Percentiles rank a stretch among this genome's conserved stretches.
Conservation (phyloP, 2,888 invertebrate species). For the Epirrhoe tristata region DNA sequence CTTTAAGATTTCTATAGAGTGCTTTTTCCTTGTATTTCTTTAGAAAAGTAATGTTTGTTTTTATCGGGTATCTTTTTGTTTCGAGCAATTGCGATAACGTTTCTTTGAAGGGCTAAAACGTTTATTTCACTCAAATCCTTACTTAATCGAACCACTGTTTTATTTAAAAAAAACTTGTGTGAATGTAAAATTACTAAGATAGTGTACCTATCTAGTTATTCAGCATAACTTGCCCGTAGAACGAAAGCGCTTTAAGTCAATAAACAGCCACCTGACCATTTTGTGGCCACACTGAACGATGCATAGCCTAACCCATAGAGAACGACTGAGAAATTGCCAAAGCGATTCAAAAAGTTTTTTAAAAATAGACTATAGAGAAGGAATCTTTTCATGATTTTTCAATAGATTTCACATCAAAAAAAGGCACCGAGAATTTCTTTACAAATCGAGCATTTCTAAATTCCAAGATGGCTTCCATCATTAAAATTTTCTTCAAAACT, state of each 20-base stretch:
- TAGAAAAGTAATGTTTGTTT: constrained; percentile 17
- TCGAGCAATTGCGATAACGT: background rate
- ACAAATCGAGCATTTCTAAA: constrained; percentile 22
- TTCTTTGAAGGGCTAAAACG: background rate
- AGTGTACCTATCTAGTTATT: no score
- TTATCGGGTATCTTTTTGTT: constrained; percentile 1
- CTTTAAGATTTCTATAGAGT: constrained; percentile 29
- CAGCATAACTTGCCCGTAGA: background rate
- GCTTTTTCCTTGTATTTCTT: constrained; percentile 29
- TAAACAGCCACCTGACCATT: background rate
- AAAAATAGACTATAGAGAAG: background rate
- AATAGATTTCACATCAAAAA: background rate
- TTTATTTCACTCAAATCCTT: background rate
- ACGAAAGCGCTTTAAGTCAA: background rate
- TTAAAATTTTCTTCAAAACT: constrained; percentile 50
- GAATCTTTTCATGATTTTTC: background rate
- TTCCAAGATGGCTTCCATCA: constrained; percentile 50
- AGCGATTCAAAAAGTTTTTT: no score
- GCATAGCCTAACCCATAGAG: no score
- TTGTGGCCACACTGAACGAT: background rate
- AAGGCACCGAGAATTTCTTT: constrained; percentile 17
- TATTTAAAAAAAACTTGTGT: no score
- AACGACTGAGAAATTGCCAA: no score
- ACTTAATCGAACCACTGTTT: no score
- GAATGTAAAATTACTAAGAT: no score